A percentile compares a stretch with the other conserved stretches of the same genome.
phyloP scores from a whole-genome alignment of 2,888 invertebrate genomes.

The Crossocerus cetratus region DNA sequence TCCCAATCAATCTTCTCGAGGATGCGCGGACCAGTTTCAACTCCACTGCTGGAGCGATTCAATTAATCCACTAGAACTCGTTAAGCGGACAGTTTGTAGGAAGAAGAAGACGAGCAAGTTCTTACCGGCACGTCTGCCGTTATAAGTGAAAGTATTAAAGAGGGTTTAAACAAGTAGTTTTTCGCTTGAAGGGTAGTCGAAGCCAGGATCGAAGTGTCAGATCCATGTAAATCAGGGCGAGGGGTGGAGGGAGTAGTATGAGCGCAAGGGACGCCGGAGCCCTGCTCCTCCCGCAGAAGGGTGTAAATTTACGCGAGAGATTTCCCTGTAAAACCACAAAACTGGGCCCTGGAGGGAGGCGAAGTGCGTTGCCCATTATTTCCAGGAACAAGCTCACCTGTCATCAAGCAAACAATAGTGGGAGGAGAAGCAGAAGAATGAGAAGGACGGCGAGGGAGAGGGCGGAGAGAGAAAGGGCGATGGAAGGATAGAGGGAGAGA shows the following conservation, averaged over 20 bases:
- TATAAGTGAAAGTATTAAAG: not conserved
- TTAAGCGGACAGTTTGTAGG: constrained; percentile 10
- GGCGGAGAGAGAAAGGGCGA: not conserved
- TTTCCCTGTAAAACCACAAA: constrained; percentile 48
- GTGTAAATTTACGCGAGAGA: constrained; percentile 56
- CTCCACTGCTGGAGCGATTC: no score
- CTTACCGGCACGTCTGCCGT: constrained; percentile 18
- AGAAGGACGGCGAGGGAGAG: not conserved
- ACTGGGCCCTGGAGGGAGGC: not conserved
- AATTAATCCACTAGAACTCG: constrained; percentile 16
- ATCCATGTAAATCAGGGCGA: constrained; percentile 54
- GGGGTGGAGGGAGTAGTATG: constrained; percentile 17
- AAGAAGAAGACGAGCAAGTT: constrained; percentile 35
- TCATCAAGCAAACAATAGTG: constrained; percentile 63
- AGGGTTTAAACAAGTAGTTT: no score
- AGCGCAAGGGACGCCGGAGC: constrained; percentile 3
- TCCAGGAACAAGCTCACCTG: constrained; percentile 64
- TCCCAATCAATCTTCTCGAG: not conserved
- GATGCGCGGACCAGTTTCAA: no score
- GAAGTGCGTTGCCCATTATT: constrained; percentile 20
- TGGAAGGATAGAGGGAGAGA: constrained; percentile 11
- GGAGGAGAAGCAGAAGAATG: constrained; percentile 15
- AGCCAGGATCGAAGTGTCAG: constrained; percentile 13
- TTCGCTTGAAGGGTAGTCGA: not conserved
- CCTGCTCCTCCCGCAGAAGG: constrained; percentile 22